These are phyloP conservation scores for Hemithea aestivaria DNA, from an alignment of 2,888 invertebrate species.

Conservation along the genomic window DNA sequence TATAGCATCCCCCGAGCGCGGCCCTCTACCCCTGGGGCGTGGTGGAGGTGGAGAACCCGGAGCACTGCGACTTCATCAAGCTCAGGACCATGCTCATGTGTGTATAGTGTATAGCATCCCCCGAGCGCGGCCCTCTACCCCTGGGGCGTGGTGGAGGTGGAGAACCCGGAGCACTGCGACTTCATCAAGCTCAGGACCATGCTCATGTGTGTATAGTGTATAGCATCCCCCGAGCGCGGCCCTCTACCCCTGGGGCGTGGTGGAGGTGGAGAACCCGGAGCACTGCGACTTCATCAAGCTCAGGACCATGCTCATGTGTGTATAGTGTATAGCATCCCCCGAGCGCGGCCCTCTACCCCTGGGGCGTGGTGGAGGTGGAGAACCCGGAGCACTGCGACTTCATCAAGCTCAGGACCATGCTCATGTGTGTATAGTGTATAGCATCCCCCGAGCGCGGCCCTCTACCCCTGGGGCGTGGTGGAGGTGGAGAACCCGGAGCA, in stretches of 20 bases:
- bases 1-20: slow-evolving; percentile 82
- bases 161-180: slow-evolving; percentile 99
- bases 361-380: slow-evolving; percentile 99
- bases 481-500: slow-evolving; percentile 99
- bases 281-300: slow-evolving; percentile 99
- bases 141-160: slow-evolving; percentile 99
- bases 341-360: slow-evolving; percentile 97
- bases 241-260: slow-evolving; percentile 99
- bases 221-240: slow-evolving; percentile 84
- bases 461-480: slow-evolving; percentile 99
- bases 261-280: slow-evolving; percentile 98
- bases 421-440: slow-evolving; percentile 82
- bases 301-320: slow-evolving; percentile 95
- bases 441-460: slow-evolving; percentile 86
- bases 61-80: slow-evolving; percentile 99
- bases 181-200: slow-evolving; percentile 98
- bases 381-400: slow-evolving; percentile 99
- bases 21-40: slow-evolving; percentile 99
- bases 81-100: slow-evolving; percentile 97
- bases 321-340: slow-evolving; percentile 23
- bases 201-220: slow-evolving; percentile 85
- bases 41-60: slow-evolving; percentile 98
- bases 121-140: slow-evolving; percentile 97
- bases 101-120: slow-evolving; percentile 34
- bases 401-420: slow-evolving; percentile 97